These are phyloP conservation scores for Hydropsyche betteni DNA, from an alignment of 2,888 invertebrate genomes.

Conservation along the genomic window DNA sequence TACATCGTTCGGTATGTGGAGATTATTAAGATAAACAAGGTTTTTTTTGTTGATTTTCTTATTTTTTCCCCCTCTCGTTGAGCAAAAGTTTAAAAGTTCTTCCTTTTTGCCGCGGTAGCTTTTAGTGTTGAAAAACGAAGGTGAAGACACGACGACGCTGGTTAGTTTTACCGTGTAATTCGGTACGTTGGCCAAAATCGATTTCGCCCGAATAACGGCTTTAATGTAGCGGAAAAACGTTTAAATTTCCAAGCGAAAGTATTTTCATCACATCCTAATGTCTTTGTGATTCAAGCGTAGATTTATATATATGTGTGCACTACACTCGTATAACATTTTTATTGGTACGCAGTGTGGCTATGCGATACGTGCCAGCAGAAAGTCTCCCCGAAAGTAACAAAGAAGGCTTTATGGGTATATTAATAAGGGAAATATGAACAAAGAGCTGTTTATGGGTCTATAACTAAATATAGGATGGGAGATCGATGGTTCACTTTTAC, in stretches of 20 bases:
- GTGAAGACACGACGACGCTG: constrained; percentile 22
- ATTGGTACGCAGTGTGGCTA: constrained; percentile 24
- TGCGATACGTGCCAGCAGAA: constrained; percentile 13
- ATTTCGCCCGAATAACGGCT: constrained; percentile 27
- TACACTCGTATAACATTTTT: constrained; percentile 22
- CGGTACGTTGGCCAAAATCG: constrained; percentile 25
- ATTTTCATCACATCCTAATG: constrained; percentile 33
- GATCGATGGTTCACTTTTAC: constrained; percentile 40
- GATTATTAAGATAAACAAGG: constrained; percentile 45
- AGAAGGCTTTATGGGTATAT: constrained; percentile 30
- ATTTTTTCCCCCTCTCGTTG: too few relatives aligned
- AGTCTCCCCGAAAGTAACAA: constrained; percentile 27
- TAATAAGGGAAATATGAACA: constrained; percentile 36
- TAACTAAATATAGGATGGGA: constrained; percentile 37
- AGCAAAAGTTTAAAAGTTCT: constrained; percentile 5
- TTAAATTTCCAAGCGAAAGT: constrained; percentile 32
- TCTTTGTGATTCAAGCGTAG: constrained; percentile 9
- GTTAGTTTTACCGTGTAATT: constrained; percentile 25
- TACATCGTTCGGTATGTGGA: constrained; percentile 41
- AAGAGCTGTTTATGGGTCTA: constrained; percentile 36
- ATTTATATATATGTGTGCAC: constrained; percentile 7
- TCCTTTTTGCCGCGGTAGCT: neutral
- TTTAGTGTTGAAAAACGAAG: constrained; percentile 33
- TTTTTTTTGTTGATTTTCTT: constrained; percentile 31
- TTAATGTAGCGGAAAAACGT: constrained; percentile 32